These are phyloP conservation scores for Drosophila algonquin DNA, from an alignment of 2,888 invertebrate genomes.

Conservation along the genomic window DNA sequence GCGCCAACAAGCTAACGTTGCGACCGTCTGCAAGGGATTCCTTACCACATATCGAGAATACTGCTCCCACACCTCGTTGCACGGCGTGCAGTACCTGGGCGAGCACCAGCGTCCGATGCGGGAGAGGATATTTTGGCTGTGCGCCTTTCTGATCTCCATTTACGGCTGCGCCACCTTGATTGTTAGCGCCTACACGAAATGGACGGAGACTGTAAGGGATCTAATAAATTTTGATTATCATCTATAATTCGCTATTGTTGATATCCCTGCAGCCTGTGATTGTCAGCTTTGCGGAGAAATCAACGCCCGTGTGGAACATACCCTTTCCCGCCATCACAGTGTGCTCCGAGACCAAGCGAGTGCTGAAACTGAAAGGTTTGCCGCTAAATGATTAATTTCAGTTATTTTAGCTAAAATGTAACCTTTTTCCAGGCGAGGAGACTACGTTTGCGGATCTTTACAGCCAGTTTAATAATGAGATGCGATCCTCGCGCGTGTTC, in stretches of 20 bases:
- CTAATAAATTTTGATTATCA: too few species aligned
- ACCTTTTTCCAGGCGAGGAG: slow-evolving; percentile 35
- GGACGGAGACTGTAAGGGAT: slow-evolving; percentile 85
- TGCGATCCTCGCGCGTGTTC: slow-evolving; percentile 52
- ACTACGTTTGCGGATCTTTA: slow-evolving; percentile 68
- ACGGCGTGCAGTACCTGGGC: slow-evolving; percentile 87
- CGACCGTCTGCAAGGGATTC: slow-evolving; percentile 44
- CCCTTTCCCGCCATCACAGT: slow-evolving; percentile 83
- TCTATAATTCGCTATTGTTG: not conserved
- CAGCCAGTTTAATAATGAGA: slow-evolving; percentile 50
- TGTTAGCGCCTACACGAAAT: slow-evolving; percentile 87
- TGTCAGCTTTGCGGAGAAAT: slow-evolving; percentile 89
- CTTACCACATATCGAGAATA: slow-evolving; percentile 85
- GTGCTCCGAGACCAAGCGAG: slow-evolving; percentile 81
- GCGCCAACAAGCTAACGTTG: not conserved
- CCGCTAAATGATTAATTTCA: slow-evolving; percentile 5
- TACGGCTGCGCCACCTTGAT: slow-evolving; percentile 86
- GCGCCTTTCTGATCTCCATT: slow-evolving; percentile 86
- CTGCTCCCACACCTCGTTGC: slow-evolving; percentile 86
- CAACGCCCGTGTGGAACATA: slow-evolving; percentile 85
- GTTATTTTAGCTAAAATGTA: not conserved
- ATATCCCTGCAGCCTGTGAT: slow-evolving; percentile 85
- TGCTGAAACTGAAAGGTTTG: slow-evolving; percentile 56
- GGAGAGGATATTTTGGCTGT: slow-evolving; percentile 86
- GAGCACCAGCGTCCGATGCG: slow-evolving; percentile 85